Base-by-base conservation (phyloP, 2,888 invertebrate species). In the Drosophila kanekoi region DNA sequence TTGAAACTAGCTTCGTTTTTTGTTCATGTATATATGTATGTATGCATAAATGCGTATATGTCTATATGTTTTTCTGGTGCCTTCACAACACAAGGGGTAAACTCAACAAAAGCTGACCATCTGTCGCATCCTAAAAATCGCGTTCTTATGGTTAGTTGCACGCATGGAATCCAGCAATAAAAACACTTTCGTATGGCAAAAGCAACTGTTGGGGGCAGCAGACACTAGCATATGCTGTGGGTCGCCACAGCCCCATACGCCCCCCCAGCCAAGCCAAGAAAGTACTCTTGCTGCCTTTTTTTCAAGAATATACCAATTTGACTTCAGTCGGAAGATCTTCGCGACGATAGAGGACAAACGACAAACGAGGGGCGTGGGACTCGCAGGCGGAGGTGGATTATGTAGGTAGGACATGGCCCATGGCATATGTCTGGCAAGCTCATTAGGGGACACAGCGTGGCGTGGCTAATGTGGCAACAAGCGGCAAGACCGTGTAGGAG, bases 391-490 rank as follows among this genome's bases (percentile, higher is more conserved):
- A 13, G 18, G 52, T 54, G 65, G 38, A 72, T 62, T 63, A 72
- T 41, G 73, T 72, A 56, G 62, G 49, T 77, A 66, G 72, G 75
- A 80, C 78, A 75, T 67, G 83, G 78, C 82, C 87, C 79, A 58
- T 74, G 81, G 82, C 82, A 87, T 82, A 87, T 82, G 82, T 82
- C 82, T 82, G 87, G 74, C 79, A 80, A 76, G 81, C 88, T 85
- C 85, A 88, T 85, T 85, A 85, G 86, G 79, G 66, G 77, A 83
- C 84, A 85, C 84, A 88, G 89, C 77, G 81, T 88, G 87, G 79
- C 88, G 71, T 83, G 77, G 88, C 88, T 88, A 88, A 85, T 88
- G 83, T 79, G 84, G 75, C 82, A 86, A 81, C 81, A 83, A 74
- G 79, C 72, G 58, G 47, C 8, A 41, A 45, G 60, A 44, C 41